phyloP scores from a whole-genome alignment of 2,888 invertebrate species.

The Thecophora atra region DNA sequence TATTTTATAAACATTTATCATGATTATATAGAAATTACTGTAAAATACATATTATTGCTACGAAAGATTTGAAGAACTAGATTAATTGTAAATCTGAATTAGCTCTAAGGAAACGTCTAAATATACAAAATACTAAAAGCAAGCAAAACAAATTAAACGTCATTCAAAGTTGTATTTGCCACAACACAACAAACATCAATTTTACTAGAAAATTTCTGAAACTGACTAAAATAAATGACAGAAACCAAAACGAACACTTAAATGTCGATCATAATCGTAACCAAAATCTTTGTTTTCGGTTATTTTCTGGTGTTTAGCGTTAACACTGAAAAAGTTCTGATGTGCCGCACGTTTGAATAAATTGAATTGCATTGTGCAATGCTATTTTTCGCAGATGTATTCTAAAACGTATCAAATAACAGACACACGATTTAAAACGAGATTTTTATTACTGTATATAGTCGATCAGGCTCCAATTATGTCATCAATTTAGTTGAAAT shows the following conservation, averaged over 20 bases:
- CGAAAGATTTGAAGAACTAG: conserved; percentile 21
- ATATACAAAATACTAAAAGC: conserved; percentile 14
- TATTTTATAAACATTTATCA: conserved; percentile 29
- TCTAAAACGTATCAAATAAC: conserved; percentile 22
- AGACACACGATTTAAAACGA: background rate
- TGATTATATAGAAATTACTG: conserved; percentile 17
- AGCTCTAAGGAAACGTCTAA: conserved; percentile 25
- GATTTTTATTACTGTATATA: conserved; percentile 15
- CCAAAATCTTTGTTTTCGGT: conserved; percentile 17
- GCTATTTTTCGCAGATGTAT: conserved; percentile 1
- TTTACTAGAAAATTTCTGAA: conserved; percentile 34
- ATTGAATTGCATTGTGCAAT: conserved; percentile 6
- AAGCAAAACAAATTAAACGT: conserved; percentile 1
- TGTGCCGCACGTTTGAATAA: no score
- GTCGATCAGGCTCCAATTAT: conserved; percentile 17
- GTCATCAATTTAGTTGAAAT: conserved; percentile 23
- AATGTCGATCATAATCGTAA: background rate
- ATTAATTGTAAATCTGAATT: conserved; percentile 29
- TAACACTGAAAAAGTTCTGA: conserved; percentile 2
- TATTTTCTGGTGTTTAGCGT: background rate
- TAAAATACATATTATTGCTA: conserved; percentile 25
- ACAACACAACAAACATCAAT: conserved; percentile 19
- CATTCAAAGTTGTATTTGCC: conserved; percentile 15
- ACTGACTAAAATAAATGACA: conserved; percentile 8
- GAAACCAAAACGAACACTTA: conserved; percentile 1